Evolutionary conservation across 2,797 vertebrate genomes (phyloP), one percentile per base, ranked within the genome.

Genomic region (Platyrinchus mystaceus): DNA sequence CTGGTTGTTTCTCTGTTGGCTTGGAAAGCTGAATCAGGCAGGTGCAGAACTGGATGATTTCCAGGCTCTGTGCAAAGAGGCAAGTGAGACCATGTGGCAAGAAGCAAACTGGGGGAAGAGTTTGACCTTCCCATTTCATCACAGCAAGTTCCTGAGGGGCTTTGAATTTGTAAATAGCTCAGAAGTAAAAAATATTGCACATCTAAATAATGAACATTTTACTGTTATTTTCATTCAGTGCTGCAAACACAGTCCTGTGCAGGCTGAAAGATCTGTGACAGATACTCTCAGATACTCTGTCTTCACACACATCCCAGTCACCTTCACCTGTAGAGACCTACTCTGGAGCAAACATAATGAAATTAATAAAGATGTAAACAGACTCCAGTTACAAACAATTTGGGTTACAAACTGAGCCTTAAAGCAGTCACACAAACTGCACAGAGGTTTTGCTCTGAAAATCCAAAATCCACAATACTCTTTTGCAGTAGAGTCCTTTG

Each of bases 401-500:
- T 27, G 12, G 9, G 6, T 8, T 47, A 44, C 36, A 90, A 55
- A 53, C 12, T 4, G 24, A 77, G 34, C 23, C 43, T 77, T 26
- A 30, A 32, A 69, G 34, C 27, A 15, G 27, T 9, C 68, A 27
- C 27, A 41, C 4, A 7, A 43, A 64, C n/a, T 17, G 47, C 24
- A 52, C 15, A 49, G 39, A 52, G 14, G 26, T 27, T 30, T 21
- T 36, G 56, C 27, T 84, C 73, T 62, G 60, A 58, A 69, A 80
- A 74, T 17, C 50, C 10, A 3, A 60, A 53, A 52, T 30, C 39
- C 21, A 58, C 55, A 58, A 44, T 24, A 63, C 11, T 46, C 46
- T 41, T 78, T 20, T 49, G 46, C 46, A 39, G 16, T 0, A n/a
- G 9, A 98, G 81, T 49, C 97, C 98, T 91, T 96, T 95, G 91